Evolutionary conservation across 2,888 invertebrate species (phyloP).

Genomic region (Andrena dorsata): DNA sequence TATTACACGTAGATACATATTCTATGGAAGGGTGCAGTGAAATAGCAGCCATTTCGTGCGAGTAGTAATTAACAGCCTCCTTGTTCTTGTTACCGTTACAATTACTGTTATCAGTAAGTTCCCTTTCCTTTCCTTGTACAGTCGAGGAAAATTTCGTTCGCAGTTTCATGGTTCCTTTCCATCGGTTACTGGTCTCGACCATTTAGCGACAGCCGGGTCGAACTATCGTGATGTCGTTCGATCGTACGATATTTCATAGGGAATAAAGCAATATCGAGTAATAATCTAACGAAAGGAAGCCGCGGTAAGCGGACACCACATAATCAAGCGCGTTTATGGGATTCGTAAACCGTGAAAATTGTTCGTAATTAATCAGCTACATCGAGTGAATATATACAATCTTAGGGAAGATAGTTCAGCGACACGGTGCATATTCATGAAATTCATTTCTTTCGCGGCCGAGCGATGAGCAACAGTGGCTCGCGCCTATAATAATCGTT

Average conservation of each 20-base stretch:
- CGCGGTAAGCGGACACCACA: slow-evolving; percentile 35
- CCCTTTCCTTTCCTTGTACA: neutral
- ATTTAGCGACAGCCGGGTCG: neutral
- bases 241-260: slow-evolving; percentile 53
- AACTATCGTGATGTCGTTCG: slow-evolving; percentile 42
- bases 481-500: slow-evolving; percentile 39
- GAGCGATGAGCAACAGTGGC: slow-evolving; percentile 56
- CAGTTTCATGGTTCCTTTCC: neutral
- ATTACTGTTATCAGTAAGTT: slow-evolving; percentile 11
- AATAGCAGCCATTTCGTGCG: slow-evolving; percentile 27
- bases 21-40: slow-evolving; percentile 44
- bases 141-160: neutral
- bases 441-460: slow-evolving; percentile 51
- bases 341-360: slow-evolving; percentile 25
- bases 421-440: slow-evolving; percentile 49
- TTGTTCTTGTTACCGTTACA: slow-evolving; percentile 36
- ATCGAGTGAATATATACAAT: slow-evolving; percentile 36
- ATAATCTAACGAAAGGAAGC: slow-evolving; percentile 60
- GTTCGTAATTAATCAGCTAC: slow-evolving; percentile 54
- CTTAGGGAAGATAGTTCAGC: slow-evolving; percentile 45
- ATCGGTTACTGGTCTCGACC: slow-evolving; percentile 25
- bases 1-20: slow-evolving; percentile 30
- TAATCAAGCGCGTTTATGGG: slow-evolving; percentile 43
- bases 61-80: slow-evolving; percentile 29
- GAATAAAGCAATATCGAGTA: slow-evolving; percentile 73